Evolutionary conservation across 2,113 vertebrate species (phyloP).

Genomic region (Ramphastos sulfuratus): DNA sequence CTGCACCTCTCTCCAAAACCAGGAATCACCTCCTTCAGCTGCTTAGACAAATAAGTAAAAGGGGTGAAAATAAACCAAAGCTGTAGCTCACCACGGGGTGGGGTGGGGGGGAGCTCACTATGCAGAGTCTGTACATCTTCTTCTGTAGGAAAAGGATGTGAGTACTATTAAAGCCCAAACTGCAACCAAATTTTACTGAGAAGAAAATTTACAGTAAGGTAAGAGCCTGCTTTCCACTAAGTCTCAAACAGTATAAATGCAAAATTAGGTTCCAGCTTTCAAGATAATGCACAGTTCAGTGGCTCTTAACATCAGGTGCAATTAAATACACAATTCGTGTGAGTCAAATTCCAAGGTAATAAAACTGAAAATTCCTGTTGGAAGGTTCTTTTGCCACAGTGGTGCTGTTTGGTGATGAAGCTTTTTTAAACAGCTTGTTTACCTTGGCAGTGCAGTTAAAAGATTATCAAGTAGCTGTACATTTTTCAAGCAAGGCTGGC

Average conservation of each 20-base stretch:
- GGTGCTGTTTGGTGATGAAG: background rate
- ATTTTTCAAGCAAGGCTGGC: background rate
- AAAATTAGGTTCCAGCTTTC: constrained; percentile 12
- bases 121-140: background rate
- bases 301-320: background rate
- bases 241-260: background rate
- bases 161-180: background rate
- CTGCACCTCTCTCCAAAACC: background rate
- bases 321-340: background rate
- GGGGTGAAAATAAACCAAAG: background rate
- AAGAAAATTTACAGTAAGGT: background rate
- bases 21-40: background rate
- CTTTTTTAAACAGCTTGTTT: background rate
- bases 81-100: background rate
- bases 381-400: background rate
- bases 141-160: background rate
- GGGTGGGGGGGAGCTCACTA: background rate
- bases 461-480: background rate
- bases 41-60: background rate
- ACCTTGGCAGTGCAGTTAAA: background rate
- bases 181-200: background rate
- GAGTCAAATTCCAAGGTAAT: background rate
- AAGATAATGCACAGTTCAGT: background rate
- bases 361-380: background rate
- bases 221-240: background rate